A percentile compares a stretch with the other conserved stretches of the same genome.
Evolutionary conservation across 2,888 invertebrate genomes (phyloP).

Genomic region (Patella pellucida): DNA sequence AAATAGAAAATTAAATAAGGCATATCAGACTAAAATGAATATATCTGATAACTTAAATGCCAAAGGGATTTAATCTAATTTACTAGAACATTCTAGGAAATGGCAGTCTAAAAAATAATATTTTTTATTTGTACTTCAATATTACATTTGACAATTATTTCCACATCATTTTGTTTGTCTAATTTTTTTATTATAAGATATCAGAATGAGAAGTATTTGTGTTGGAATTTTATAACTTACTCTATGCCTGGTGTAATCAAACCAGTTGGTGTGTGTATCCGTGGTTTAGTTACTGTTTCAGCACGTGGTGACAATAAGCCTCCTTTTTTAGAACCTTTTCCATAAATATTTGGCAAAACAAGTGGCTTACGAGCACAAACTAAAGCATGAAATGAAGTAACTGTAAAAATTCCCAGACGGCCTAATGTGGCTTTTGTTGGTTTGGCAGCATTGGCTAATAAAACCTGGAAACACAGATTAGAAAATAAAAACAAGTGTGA

Average conservation of each 20-base stretch:
- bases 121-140: too few species aligned
- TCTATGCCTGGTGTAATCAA: conserved; percentile 25
- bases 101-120: too few species aligned
- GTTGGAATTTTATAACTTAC: neutral
- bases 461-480: conserved; percentile 80
- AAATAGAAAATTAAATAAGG: too few species aligned
- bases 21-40: too few species aligned
- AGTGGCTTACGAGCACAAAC: conserved; percentile 93
- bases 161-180: too few species aligned
- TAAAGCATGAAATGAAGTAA: conserved; percentile 97
- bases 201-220: too few species aligned
- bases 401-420: conserved; percentile 96
- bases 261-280: conserved; percentile 41
- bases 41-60: too few species aligned
- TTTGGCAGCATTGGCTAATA: conserved; percentile 94
- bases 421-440: conserved; percentile 94
- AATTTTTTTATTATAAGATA: too few species aligned
- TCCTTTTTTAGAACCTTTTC: conserved; percentile 55
- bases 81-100: too few species aligned
- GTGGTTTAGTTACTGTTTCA: conserved; percentile 32
- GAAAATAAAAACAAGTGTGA: neutral
- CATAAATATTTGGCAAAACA: conserved; percentile 58
- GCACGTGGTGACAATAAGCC: conserved; percentile 55
- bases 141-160: too few species aligned
- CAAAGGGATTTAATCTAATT: too few species aligned